Base-by-base conservation (phyloP, 37 sponge, comb jelly and placozoan species). In the Sycon ciliatum region DNA sequence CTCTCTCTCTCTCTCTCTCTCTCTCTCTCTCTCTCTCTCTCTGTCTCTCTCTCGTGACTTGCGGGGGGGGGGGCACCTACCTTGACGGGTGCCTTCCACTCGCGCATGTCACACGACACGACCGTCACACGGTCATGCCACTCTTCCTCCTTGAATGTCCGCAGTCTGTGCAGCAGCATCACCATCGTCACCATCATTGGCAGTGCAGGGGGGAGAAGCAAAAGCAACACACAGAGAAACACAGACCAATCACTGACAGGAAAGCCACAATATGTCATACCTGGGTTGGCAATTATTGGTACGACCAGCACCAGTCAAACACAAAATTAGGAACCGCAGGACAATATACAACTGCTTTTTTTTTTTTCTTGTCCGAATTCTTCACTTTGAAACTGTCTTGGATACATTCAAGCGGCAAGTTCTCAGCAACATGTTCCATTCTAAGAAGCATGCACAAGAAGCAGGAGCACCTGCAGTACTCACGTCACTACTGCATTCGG, bases 401-500 rank as follows among this genome's bases (percentile, higher is more conserved):
- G 20, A 68, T 32, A 33, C 27, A 77, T 28, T 62, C 77, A n/a
- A n/a, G n/a, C n/a, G n/a, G n/a, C n/a, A n/a, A n/a, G n/a, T n/a
- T n/a, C n/a, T n/a, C n/a, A n/a, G n/a, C n/a, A n/a, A n/a, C n/a
- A n/a, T n/a, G n/a, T n/a, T n/a, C n/a, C n/a, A n/a, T n/a, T n/a
- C n/a, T n/a, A n/a, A n/a, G n/a, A n/a, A n/a, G n/a, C n/a, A n/a
- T n/a, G n/a, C 28, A 61, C 9, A 61, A 24, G 13, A 30, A 28
- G 13, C 65, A 61, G 13, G 13, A 42, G 13, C 30, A 75, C 33
- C 11, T n/a, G 3, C 39, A 31, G n/a, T 34, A 69, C 88, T 73
- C 36, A 87, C 79, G 92, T 97, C 29, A 88, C 76, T 23, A 97
- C 69, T 2, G 99, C 99, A 76, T 85, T 85, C 13, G 90, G 85